Evolutionary conservation across 1,140 invertebrate species (phyloP).

Genomic region (Sogatella furcifera): DNA sequence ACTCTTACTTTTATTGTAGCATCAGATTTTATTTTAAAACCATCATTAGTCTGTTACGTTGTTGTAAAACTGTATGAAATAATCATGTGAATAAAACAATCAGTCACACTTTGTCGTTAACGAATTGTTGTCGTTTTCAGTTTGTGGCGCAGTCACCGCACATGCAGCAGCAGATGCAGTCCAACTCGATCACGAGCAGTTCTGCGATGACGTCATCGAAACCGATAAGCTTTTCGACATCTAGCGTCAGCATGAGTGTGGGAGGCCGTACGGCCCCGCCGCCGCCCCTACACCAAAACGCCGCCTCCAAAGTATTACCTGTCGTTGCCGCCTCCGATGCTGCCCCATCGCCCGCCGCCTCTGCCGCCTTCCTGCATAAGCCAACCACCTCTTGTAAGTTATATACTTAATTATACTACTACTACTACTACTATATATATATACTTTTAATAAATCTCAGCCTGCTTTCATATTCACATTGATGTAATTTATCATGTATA

Average conservation of each 20-base stretch:
- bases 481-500: too few species aligned
- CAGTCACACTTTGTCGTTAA: neutral
- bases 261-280: neutral
- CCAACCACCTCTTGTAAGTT: too few species aligned
- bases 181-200: neutral
- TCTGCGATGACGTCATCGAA: neutral
- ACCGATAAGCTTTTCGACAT: neutral
- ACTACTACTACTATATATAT: too few species aligned
- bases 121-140: constrained; percentile 7
- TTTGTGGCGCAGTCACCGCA: constrained; percentile 12
- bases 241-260: neutral
- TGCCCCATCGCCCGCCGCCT: neutral
- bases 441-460: too few species aligned
- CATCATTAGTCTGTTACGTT: too few species aligned
- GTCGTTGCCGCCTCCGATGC: neutral
- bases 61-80: neutral
- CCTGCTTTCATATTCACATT: too few species aligned
- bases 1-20: too few species aligned
- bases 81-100: neutral
- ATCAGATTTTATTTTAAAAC: too few species aligned
- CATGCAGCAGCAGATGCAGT: neutral
- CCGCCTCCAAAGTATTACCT: neutral
- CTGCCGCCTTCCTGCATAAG: neutral
- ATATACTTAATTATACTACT: too few species aligned
- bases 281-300: neutral